These are phyloP conservation scores for Platycnemis pennipes DNA, from an alignment of 2,888 invertebrate species.

Conservation along the genomic window DNA sequence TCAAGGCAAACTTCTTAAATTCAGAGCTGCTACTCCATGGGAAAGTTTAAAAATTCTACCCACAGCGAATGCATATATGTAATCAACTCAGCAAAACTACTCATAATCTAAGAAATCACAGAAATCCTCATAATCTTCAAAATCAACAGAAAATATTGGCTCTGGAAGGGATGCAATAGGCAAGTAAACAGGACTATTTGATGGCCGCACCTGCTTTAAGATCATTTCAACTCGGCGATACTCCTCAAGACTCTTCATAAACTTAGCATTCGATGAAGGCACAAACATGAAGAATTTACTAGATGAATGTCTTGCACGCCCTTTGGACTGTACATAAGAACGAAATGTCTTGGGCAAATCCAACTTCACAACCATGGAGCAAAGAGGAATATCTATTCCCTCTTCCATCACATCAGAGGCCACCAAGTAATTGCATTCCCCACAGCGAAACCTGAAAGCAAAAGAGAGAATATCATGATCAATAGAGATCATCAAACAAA, in stretches of 20 bases:
- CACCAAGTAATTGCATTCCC: slow-evolving; percentile 84
- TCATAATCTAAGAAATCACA: neutral
- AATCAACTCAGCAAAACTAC: too few relatives aligned
- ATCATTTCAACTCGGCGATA: slow-evolving; percentile 64
- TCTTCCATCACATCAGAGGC: slow-evolving; percentile 94
- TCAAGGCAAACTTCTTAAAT: too few relatives aligned
- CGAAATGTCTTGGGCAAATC: slow-evolving; percentile 87
- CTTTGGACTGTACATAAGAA: slow-evolving; percentile 94
- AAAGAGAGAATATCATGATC: slow-evolving; percentile 68
- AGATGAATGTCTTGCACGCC: slow-evolving; percentile 87
- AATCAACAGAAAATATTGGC: slow-evolving; percentile 29
- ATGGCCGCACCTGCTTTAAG: slow-evolving; percentile 71
- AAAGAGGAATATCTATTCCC: slow-evolving; percentile 92
- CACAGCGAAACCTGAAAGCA: slow-evolving; percentile 80
- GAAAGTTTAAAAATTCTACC: too few relatives aligned
- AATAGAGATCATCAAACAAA: too few relatives aligned
- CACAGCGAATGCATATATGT: neutral
- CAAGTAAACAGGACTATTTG: slow-evolving; percentile 70
- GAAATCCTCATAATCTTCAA: slow-evolving; percentile 47
- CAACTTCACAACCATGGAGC: slow-evolving; percentile 89
- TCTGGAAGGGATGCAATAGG: slow-evolving; percentile 31
- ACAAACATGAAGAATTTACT: slow-evolving; percentile 84
- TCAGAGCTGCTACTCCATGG: too few relatives aligned
- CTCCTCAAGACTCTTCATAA: slow-evolving; percentile 70
- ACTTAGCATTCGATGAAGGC: slow-evolving; percentile 74